Conservation (phyloP, 2,797 vertebrate genomes). For the Varecia variegata region DNA sequence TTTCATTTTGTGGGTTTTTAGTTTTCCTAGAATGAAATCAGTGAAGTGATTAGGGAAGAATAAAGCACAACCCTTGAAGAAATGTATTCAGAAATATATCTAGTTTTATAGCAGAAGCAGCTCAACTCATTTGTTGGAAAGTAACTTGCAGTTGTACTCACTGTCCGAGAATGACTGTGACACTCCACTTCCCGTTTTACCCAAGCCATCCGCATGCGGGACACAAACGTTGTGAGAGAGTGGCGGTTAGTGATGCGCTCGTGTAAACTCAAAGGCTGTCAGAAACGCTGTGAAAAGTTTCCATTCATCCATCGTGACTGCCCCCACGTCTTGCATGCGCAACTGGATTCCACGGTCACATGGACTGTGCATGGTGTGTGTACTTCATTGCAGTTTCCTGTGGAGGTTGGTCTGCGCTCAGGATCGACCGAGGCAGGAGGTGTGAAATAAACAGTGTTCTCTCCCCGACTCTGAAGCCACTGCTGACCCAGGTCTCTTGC, state of each 20-base stretch:
- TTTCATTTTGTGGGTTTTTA: conserved; percentile 69
- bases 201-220: conserved; percentile 83
- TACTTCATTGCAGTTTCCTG: conserved; percentile 69
- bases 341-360: conserved; percentile 71
- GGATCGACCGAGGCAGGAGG: conserved; percentile 63
- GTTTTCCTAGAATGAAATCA: conserved; percentile 62
- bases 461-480: conserved; percentile 55
- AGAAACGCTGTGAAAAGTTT: conserved; percentile 85
- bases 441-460: conserved; percentile 34
- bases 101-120: conserved; percentile 61
- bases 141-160: conserved; percentile 66
- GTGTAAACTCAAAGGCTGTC: conserved; percentile 83
- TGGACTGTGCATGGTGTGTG: conserved; percentile 76
- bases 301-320: conserved; percentile 73
- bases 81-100: not conserved
- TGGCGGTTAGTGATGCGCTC: conserved; percentile 82
- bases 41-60: conserved; percentile 63
- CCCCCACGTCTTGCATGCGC: conserved; percentile 81
- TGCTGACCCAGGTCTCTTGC: conserved; percentile 79
- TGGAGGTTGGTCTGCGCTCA: conserved; percentile 74
- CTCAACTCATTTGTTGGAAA: conserved; percentile 63
- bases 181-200: conserved; percentile 72
- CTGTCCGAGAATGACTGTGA: conserved; percentile 79
- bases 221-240: conserved; percentile 81
- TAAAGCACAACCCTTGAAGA: conserved; percentile 76